Conservation (phyloP, 2,797 vertebrate genomes). For the Sebastes diaconus region DNA sequence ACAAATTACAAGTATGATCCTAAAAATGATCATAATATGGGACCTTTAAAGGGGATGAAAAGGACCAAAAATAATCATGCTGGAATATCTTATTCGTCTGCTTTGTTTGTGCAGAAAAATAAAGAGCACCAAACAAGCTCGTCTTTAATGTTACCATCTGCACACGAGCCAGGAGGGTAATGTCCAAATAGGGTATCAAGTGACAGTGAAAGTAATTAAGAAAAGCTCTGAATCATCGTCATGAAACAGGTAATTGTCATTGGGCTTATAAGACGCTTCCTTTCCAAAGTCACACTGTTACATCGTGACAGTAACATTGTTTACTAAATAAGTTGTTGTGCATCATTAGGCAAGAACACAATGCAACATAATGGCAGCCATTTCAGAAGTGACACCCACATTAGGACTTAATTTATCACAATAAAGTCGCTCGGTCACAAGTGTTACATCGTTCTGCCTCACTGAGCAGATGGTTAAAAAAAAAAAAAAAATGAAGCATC, state of each 20-base stretch:
- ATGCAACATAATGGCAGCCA: slow-evolving; percentile 49
- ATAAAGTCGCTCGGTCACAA: slow-evolving; percentile 34
- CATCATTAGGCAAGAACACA: slow-evolving; percentile 54
- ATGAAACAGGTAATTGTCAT: slow-evolving; percentile 35
- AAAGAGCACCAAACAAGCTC: background rate
- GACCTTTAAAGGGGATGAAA: background rate
- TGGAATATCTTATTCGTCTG: background rate
- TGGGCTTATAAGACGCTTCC: background rate
- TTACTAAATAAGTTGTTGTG: slow-evolving; percentile 36
- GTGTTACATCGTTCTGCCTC: background rate
- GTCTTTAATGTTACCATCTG: background rate
- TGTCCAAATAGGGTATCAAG: background rate
- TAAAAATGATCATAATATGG: no score
- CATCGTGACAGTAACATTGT: slow-evolving; percentile 24
- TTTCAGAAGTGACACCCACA: slow-evolving; percentile 56
- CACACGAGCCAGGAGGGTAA: background rate
- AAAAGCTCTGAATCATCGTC: slow-evolving; percentile 15
- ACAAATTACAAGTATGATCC: no score
- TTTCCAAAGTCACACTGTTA: slow-evolving; percentile 31
- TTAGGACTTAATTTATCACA: slow-evolving; percentile 60
- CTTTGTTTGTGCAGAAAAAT: background rate
- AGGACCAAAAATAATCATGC: background rate
- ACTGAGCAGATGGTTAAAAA: slow-evolving; percentile 28
- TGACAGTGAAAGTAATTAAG: background rate
- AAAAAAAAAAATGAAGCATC: background rate